Conservation (phyloP, 2,113 vertebrate genomes). For the Pachycephala philippinensis region DNA sequence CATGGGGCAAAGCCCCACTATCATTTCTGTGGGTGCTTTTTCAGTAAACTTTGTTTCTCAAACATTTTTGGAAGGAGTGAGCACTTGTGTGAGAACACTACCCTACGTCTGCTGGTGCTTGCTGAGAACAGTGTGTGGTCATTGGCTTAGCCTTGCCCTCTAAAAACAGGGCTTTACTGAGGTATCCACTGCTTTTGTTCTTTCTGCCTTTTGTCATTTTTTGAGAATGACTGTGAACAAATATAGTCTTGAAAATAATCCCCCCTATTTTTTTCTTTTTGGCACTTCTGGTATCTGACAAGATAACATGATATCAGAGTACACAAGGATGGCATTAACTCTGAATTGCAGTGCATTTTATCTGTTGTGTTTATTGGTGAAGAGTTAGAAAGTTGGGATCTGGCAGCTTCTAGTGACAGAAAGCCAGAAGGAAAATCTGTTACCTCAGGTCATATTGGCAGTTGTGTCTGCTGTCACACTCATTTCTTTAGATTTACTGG, state of each 20-base stretch:
- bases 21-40: background rate
- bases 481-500: background rate
- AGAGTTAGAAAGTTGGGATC: background rate
- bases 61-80: background rate
- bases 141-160: background rate
- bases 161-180: background rate
- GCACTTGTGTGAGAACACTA: rapidly evolving
- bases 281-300: background rate
- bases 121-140: background rate
- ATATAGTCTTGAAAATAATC: background rate
- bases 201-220: background rate
- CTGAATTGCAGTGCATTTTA: background rate
- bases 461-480: background rate
- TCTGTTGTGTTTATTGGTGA: background rate
- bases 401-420: background rate
- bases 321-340: background rate
- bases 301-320: background rate
- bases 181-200: background rate
- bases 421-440: background rate
- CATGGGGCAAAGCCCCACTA: rapidly evolving
- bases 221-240: background rate
- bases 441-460: background rate
- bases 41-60: background rate
- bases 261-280: background rate
- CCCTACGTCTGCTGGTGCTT: background rate